A percentile compares a stretch with the other conserved stretches of the same genome.
phyloP scores from a whole-genome alignment of 2,113 vertebrate species.

The Corvus moneduloides region DNA sequence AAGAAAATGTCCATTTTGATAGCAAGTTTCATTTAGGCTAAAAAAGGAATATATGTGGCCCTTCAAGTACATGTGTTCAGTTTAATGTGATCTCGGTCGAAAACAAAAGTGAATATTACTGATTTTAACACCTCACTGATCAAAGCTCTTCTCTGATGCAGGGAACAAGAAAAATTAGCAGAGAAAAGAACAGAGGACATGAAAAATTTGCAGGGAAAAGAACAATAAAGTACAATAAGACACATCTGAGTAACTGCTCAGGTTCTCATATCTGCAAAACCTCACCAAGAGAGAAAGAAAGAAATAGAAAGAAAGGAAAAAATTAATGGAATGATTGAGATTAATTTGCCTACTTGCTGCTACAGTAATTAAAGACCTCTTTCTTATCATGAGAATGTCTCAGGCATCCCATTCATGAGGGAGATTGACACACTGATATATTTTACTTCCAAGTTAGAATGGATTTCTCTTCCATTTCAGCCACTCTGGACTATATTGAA shows the following conservation, averaged over 20 bases:
- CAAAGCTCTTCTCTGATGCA: neutral
- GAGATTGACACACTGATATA: conserved; percentile 26
- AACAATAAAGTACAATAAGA: neutral
- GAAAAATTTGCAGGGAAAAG: neutral
- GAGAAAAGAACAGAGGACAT: neutral
- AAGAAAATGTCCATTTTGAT: neutral
- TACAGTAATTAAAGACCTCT: conserved; percentile 27
- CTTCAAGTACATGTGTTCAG: neutral
- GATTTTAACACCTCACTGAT: conserved; percentile 24
- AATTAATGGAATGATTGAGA: conserved; percentile 10
- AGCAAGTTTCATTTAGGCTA: neutral
- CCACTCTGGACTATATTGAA: neutral
- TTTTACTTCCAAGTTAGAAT: neutral
- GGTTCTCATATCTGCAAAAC: neutral
- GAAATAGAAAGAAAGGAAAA: neutral
- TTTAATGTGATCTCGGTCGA: neutral
- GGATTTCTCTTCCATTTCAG: neutral
- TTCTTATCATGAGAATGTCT: neutral
- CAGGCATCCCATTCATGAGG: neutral
- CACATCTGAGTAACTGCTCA: neutral
- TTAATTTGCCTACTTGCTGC: conserved; percentile 24
- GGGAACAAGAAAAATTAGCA: neutral
- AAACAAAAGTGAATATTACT: neutral
- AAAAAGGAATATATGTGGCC: neutral
- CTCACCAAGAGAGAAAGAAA: neutral